Evolutionary conservation across 2,888 invertebrate genomes (phyloP).

Genomic region (Boloria euphrosyne): DNA sequence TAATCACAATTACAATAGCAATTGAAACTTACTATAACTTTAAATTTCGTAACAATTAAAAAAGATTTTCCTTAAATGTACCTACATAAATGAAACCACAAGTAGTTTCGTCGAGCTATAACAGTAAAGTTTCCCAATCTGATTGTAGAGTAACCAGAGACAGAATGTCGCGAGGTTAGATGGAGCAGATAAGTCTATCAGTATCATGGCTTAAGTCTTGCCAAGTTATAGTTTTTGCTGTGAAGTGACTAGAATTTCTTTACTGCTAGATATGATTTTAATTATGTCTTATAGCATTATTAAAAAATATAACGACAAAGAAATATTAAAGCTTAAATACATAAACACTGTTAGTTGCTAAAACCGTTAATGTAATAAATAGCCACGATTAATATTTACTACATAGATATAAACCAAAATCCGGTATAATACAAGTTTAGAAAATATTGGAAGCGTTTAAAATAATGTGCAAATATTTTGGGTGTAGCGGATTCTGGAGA

Average conservation of each 20-base stretch:
- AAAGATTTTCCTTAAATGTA: slow-evolving; percentile 33
- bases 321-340: too few relatives aligned
- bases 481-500: slow-evolving; percentile 42
- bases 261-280: background rate
- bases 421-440: background rate
- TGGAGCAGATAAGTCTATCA: slow-evolving; percentile 59
- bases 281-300: too few relatives aligned
- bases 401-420: background rate
- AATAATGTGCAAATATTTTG: slow-evolving; percentile 32
- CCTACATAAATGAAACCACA: slow-evolving; percentile 54
- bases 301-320: too few relatives aligned
- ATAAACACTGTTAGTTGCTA: too few relatives aligned
- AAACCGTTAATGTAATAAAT: too few relatives aligned
- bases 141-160: slow-evolving; percentile 58
- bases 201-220: slow-evolving; percentile 48
- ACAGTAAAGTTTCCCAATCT: slow-evolving; percentile 63
- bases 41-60: slow-evolving; percentile 30
- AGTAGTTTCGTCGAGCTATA: slow-evolving; percentile 63
- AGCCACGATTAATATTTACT: too few relatives aligned
- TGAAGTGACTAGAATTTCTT: background rate
- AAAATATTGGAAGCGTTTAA: slow-evolving; percentile 25
- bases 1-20: background rate
- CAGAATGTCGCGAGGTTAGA: slow-evolving; percentile 59
- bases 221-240: background rate
- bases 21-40: slow-evolving; percentile 29